Conservation (phyloP, 2,113 vertebrate species). For the Erinaceus europaeus region DNA sequence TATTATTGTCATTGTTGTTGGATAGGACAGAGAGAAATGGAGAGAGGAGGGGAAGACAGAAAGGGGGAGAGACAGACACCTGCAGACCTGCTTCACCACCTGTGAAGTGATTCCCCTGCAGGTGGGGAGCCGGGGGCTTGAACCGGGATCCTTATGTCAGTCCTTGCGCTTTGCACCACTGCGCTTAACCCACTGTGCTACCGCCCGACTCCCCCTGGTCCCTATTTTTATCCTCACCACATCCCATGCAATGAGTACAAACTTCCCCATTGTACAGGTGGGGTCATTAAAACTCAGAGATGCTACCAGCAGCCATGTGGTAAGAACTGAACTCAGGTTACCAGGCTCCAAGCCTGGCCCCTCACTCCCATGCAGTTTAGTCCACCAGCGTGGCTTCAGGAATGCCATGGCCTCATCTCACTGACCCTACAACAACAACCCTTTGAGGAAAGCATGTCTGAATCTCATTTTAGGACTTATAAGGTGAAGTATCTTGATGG, state of each 20-base stretch:
- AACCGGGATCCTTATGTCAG: neutral
- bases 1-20: too few species aligned
- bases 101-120: too few species aligned
- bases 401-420: neutral
- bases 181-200: neutral
- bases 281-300: neutral
- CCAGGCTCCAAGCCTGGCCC: neutral
- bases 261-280: neutral
- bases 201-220: neutral
- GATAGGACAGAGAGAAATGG: too few species aligned
- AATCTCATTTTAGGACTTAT: neutral
- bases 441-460: neutral
- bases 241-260: neutral
- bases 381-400: too few species aligned
- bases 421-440: neutral
- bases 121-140: neutral
- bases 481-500: neutral
- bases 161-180: neutral
- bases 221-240: neutral
- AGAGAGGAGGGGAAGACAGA: too few species aligned
- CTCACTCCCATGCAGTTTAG: too few species aligned
- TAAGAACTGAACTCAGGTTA: neutral
- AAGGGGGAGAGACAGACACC: too few species aligned
- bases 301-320: neutral
- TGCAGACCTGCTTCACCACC: too few species aligned